phyloP scores from a whole-genome alignment of 2,113 vertebrate genomes.

The Copsychus sechellarum region DNA sequence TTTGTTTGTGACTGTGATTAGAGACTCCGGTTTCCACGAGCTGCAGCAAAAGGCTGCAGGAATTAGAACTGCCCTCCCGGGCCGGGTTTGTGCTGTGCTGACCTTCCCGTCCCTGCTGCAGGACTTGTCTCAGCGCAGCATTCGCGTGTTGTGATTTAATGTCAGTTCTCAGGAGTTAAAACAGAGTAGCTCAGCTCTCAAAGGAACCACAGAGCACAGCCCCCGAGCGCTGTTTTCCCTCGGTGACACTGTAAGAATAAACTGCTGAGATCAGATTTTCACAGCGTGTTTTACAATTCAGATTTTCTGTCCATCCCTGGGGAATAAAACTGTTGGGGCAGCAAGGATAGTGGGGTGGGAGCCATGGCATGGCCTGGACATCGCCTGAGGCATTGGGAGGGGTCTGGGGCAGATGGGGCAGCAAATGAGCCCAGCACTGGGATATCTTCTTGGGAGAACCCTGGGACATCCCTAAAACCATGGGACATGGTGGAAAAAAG shows the following conservation, averaged over 20 bases:
- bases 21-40: neutral
- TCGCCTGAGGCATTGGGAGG: fast-evolving
- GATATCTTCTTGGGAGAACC: neutral
- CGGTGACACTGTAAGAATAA: neutral
- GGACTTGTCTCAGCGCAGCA: neutral
- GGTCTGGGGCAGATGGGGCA: neutral
- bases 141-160: neutral
- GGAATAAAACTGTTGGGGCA: neutral
- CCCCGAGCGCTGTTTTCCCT: fast-evolving
- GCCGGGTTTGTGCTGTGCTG: neutral
- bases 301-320: neutral
- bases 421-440: fast-evolving
- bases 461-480: neutral
- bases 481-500: neutral
- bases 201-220: fast-evolving
- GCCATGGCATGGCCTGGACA: neutral
- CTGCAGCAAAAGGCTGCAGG: neutral
- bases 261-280: neutral
- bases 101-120: neutral
- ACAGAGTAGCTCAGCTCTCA: neutral
- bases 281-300: neutral
- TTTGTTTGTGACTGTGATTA: neutral
- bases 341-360: neutral
- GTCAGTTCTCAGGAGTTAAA: neutral
- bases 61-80: neutral